Conservation (phyloP, 1,140 invertebrate species). For the Macrotrachela quadricornifera region DNA sequence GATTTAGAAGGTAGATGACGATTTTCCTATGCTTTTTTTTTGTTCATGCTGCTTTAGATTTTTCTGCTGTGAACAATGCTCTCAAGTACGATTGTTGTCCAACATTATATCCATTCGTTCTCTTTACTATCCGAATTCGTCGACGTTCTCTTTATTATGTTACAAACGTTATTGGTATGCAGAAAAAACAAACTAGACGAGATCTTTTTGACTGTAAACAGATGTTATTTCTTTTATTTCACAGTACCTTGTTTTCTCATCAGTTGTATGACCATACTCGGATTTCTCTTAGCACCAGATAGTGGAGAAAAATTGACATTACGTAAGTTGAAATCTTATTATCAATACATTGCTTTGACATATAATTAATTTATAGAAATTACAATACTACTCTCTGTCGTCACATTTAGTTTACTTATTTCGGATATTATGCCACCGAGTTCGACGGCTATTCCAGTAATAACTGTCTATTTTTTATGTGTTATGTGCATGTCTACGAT, state of each 20-base stretch:
- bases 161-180: constrained; percentile 9
- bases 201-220: too few species aligned
- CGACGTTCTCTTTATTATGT: constrained; percentile 95
- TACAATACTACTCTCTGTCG: constrained; percentile 35
- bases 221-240: constrained; percentile 49
- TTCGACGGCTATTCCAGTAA: constrained; percentile 69
- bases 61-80: background rate
- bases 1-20: constrained; percentile 12
- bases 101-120: constrained; percentile 33
- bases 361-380: constrained; percentile 50
- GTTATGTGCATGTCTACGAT: constrained; percentile 99
- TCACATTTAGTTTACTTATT: constrained; percentile 26
- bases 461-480: constrained; percentile 94
- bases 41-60: background rate
- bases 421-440: constrained; percentile 80
- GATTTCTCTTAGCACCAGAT: constrained; percentile 93
- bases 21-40: background rate
- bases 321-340: background rate
- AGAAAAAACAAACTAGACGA: too few species aligned
- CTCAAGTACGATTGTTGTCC: constrained; percentile 34
- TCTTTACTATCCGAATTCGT: constrained; percentile 86
- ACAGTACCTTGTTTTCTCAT: constrained; percentile 87
- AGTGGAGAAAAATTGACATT: constrained; percentile 68
- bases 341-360: too few species aligned
- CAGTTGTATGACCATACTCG: constrained; percentile 89